Conservation (phyloP, 2,797 vertebrate species). For the Hypotaenidia okinawae region DNA sequence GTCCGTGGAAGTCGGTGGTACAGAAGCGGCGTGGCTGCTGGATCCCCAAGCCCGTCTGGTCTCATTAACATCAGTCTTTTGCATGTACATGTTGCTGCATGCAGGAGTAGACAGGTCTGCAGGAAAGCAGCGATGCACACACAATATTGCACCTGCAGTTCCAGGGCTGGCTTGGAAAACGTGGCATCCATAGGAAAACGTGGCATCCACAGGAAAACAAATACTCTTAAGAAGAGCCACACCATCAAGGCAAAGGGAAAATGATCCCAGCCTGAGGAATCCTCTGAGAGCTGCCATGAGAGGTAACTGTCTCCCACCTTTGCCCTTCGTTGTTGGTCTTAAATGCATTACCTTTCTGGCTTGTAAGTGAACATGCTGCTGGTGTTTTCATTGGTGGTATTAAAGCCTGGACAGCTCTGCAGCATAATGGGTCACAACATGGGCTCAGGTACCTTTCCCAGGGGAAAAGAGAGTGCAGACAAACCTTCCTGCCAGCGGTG, state of each 20-base stretch:
- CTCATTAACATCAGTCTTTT: background rate
- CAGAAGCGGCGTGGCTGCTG: background rate
- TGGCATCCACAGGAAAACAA: background rate
- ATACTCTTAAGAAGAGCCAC: background rate
- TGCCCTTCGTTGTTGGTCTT: background rate
- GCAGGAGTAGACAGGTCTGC: background rate
- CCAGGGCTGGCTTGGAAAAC: background rate
- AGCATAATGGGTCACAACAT: background rate
- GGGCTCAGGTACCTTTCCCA: accelerated
- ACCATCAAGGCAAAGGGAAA: background rate
- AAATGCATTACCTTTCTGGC: background rate
- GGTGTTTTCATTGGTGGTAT: background rate
- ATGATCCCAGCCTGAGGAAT: background rate
- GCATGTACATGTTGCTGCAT: accelerated
- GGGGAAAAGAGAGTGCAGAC: background rate
- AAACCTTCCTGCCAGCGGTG: background rate
- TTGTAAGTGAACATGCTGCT: background rate
- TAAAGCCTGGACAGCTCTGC: background rate
- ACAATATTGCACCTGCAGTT: accelerated
- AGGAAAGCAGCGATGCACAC: accelerated
- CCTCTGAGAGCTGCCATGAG: background rate
- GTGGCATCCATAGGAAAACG: background rate
- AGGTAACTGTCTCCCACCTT: background rate
- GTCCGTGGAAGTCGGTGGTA: accelerated
- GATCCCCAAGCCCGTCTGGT: background rate